A percentile compares a stretch with the other conserved stretches of the same genome.
These are phyloP conservation scores for Linepithema humile DNA, from an alignment of 1,140 invertebrate species.

Conservation along the genomic window DNA sequence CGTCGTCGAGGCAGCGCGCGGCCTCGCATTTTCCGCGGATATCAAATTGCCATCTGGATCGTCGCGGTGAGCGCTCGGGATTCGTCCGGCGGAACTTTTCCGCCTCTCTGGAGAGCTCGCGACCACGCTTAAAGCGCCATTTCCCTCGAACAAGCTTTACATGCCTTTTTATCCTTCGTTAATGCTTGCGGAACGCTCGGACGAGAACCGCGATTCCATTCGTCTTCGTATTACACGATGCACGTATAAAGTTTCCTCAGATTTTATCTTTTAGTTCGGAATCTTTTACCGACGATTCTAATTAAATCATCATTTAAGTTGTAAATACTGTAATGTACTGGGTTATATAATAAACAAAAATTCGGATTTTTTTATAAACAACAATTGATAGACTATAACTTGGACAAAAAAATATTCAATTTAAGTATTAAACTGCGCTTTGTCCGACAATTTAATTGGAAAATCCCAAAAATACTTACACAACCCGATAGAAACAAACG, in stretches of 20 bases:
- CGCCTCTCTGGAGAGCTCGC: not conserved
- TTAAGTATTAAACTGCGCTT: too few relatives aligned
- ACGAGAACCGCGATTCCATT: not conserved
- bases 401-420: too few relatives aligned
- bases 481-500: too few relatives aligned
- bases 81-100: slow-evolving; percentile 32
- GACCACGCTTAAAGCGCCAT: not conserved
- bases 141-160: not conserved
- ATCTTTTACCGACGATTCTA: not conserved
- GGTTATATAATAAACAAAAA: too few relatives aligned
- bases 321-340: too few relatives aligned
- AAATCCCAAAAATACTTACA: too few relatives aligned
- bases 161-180: slow-evolving; percentile 30
- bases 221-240: not conserved
- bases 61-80: slow-evolving; percentile 9
- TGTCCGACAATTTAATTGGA: too few relatives aligned
- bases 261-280: not conserved
- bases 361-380: too few relatives aligned
- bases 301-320: too few relatives aligned
- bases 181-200: slow-evolving; percentile 6
- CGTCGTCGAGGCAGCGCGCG: not conserved
- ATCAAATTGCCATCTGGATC: slow-evolving; percentile 41
- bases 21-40: slow-evolving; percentile 22
- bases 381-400: too few relatives aligned
- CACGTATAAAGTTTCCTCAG: not conserved